phyloP scores from a whole-genome alignment of 2,888 invertebrate species.

The Saturnia pavonia region DNA sequence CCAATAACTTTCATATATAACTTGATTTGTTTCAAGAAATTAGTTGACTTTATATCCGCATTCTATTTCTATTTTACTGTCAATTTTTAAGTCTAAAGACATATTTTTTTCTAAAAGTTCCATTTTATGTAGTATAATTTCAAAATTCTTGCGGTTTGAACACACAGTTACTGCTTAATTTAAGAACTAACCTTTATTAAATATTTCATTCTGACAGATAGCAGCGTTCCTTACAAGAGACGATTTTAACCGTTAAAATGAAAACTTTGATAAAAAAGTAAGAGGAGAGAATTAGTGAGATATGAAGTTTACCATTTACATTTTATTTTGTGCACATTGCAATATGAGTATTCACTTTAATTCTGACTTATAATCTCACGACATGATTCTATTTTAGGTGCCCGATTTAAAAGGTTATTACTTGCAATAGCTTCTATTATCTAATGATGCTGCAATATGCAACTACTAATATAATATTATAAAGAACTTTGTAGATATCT shows the following conservation, averaged over 20 bases:
- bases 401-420: neutral
- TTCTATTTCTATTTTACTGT: too few relatives aligned
- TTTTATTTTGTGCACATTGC: slow-evolving; percentile 33
- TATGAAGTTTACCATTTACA: slow-evolving; percentile 65
- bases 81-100: too few relatives aligned
- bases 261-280: slow-evolving; percentile 55
- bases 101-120: too few relatives aligned
- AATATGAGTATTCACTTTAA: neutral
- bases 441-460: neutral
- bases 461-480: too few relatives aligned
- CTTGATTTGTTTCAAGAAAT: too few relatives aligned
- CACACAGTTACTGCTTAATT: neutral
- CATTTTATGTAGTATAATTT: neutral
- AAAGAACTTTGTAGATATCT: too few relatives aligned
- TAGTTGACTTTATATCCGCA: too few relatives aligned
- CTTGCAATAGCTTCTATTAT: neutral
- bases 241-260: slow-evolving; percentile 44
- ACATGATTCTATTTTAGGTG: neutral
- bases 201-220: slow-evolving; percentile 3
- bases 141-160: neutral
- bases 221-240: slow-evolving; percentile 20
- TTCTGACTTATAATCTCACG: neutral
- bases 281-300: slow-evolving; percentile 61
- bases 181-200: slow-evolving; percentile 1
- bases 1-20: neutral